Base-by-base conservation (phyloP, 2,888 invertebrate genomes). In the Galeruca laticollis region DNA sequence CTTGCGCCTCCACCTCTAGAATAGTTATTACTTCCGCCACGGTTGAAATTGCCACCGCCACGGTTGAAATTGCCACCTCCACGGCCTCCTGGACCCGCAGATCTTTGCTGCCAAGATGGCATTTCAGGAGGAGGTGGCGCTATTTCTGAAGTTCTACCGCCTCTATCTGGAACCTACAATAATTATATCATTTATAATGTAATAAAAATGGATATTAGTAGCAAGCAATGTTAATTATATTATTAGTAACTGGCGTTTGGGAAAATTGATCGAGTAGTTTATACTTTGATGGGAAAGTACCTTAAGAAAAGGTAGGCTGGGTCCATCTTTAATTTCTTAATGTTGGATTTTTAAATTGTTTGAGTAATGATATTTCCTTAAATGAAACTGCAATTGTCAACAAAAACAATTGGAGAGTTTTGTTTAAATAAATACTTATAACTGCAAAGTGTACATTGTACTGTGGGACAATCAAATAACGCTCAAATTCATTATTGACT, bases 121-220 rank as follows among this genome's bases (percentile, higher is more conserved):
- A 98, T 98, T 87, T 98, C 98, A 0, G 97, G 97, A 0, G 97
- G 96, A 0, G 98, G 98, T 0, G 96, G 93, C 73, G 95, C 94
- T 78, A 94, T 93, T 80, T 98, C 98, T 77, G 92, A 90, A 0
- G 98, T 94, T 61, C 98, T 87, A 1, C 98, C 98, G 20, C 99
- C 99, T 78, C 98, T 88, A 84, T 99, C 99, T 0, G 98, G 98
- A 0, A 98, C 97, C 90, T 92, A 78, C 0, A 79, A 81, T n/a
- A n/a, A n/a, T 13, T 20, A 26, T 33, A 47, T 49, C 20, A 13
- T 47, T 37, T 26, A 59, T 31, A 63, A 64, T 21, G 52, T 26
- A 35, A 35, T 35, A 26, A 56, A 26, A 49, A 47, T n/a, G 2
- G n/a, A 13, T 21, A 26, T 37, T 20, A n/a, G 10, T n/a, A n/a